Evolutionary conservation across 2,113 vertebrate species (phyloP).

Genomic region (Apodemus speciosus): DNA sequence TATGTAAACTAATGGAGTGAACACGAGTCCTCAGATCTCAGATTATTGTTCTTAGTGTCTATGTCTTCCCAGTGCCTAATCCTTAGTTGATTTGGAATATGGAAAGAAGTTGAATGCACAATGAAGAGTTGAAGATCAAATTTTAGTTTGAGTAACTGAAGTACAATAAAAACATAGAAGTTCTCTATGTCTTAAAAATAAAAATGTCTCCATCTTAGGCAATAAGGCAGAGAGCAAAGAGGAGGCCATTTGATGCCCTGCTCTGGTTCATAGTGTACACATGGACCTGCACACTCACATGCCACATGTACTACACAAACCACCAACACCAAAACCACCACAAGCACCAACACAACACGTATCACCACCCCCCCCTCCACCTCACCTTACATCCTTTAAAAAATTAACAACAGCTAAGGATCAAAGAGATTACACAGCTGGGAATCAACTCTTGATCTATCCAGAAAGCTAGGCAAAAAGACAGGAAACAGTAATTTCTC

Average conservation of each 20-base stretch:
- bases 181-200: neutral
- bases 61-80: neutral
- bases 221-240: neutral
- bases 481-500: neutral
- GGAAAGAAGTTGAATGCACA: neutral
- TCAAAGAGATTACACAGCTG: neutral
- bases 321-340: neutral
- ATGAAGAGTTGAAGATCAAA: neutral
- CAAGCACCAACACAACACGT: neutral
- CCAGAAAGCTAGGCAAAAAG: neutral
- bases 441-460: neutral
- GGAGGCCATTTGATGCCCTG: neutral
- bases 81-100: neutral
- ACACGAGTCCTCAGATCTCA: neutral
- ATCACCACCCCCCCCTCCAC: fast-evolving
- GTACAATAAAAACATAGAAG: neutral
- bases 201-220: neutral
- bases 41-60: neutral
- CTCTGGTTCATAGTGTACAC: neutral
- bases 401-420: neutral
- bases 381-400: neutral
- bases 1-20: too few species aligned
- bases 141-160: neutral
- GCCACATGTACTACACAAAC: too few species aligned
- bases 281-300: neutral